Evolutionary conservation across 2,888 invertebrate species (phyloP), one percentile per base, ranked within the genome.

Genomic region (Oxyteleia sp.): DNA sequence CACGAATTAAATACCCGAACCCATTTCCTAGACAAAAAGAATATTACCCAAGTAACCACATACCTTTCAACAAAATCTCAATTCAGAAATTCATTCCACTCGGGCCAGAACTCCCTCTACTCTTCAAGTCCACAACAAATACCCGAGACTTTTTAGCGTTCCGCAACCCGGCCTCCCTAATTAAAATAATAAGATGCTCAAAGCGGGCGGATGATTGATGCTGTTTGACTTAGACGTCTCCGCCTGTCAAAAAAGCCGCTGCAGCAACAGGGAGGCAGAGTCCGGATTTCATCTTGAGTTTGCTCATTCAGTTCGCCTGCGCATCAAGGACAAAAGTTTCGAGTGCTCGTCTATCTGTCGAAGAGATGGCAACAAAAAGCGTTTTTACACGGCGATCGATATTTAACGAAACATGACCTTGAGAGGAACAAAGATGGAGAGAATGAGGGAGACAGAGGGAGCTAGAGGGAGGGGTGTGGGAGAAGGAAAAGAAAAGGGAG

Each of bases 391-490:
- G 32, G 18, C 53, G 82, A 76, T 82, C 82, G 82, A 82, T 82
- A 82, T 71, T 64, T 71, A 76, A 53, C 66, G 66, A 82, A 82
- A 76, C 71, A 51, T 76, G 75, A 82, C 78, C 78, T 72, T 74
- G 82, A 47, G 32, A n/a, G n/a, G n/a, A n/a, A n/a, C n/a, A n/a
- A n/a, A n/a, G n/a, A n/a, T n/a, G n/a, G n/a, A n/a, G n/a, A 69
- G 71, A 43, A 72, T 47, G 76, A 13, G 71, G 35, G 20, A 29
- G 10, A 29, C 10, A 29, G 11, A 59, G 57, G 38, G n/a, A n/a
- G n/a, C n/a, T n/a, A n/a, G n/a, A n/a, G n/a, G n/a, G n/a, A n/a
- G n/a, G n/a, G n/a, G n/a, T n/a, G n/a, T n/a, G 23, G 35, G 20
- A 26, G 32, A 32, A 61, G 29, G 26, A 45, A 4, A 26, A 2